These are phyloP conservation scores for Erebia epiphron DNA, from an alignment of 2,888 invertebrate genomes.

Conservation along the genomic window DNA sequence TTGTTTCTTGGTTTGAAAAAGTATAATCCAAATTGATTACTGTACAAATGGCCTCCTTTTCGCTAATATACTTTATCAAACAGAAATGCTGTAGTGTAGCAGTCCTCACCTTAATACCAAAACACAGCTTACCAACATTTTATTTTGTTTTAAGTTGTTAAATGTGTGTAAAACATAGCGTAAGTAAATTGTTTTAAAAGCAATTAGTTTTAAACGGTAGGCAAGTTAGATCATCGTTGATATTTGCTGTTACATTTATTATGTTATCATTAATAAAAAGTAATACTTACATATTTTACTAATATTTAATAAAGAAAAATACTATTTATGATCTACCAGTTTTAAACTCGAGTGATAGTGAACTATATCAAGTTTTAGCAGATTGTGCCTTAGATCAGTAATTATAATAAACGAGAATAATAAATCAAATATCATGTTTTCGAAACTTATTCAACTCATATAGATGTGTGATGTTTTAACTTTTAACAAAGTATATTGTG, in stretches of 20 bases:
- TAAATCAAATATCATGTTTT: conserved; percentile 49
- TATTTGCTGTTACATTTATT: conserved; percentile 77
- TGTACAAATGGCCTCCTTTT: conserved; percentile 22
- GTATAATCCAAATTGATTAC: not conserved
- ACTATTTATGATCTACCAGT: conserved; percentile 68
- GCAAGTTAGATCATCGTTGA: conserved; percentile 67
- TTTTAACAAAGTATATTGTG: conserved; percentile 42
- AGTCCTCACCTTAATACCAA: conserved; percentile 82
- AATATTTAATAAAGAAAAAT: conserved; percentile 56
- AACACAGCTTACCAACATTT: conserved; percentile 82
- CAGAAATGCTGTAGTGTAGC: conserved; percentile 67
- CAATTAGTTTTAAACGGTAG: conserved; percentile 64
- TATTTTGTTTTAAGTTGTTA: conserved; percentile 78
- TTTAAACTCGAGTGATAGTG: conserved; percentile 69
- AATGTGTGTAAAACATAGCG: conserved; percentile 71
- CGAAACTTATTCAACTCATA: conserved; percentile 55
- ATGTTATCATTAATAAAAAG: conserved; percentile 63
- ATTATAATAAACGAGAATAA: conserved; percentile 53
- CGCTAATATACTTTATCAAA: conserved; percentile 38
- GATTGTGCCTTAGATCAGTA: conserved; percentile 81
- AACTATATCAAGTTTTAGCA: conserved; percentile 68
- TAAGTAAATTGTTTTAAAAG: conserved; percentile 72
- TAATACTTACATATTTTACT: conserved; percentile 63
- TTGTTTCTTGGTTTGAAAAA: conserved; percentile 1
- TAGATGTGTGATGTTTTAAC: conserved; percentile 66